Evolutionary conservation across 1,140 invertebrate genomes (phyloP), one percentile per base, ranked within the genome.

Genomic region (Gryon sp.): DNA sequence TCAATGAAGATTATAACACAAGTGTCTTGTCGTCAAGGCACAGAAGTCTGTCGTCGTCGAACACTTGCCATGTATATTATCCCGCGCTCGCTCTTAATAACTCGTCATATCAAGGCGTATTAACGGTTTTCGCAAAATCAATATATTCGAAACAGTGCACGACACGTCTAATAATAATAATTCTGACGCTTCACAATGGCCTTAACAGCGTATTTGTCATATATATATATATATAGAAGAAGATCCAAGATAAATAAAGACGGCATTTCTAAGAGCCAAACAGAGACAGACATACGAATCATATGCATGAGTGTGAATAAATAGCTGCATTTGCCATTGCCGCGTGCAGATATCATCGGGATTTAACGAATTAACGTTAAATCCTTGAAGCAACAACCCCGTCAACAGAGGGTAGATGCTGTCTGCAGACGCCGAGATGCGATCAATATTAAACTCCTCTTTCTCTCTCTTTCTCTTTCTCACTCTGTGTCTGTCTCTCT

Each of bases 401-500:
- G 83, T 84, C 85, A 86, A 87, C 83, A 86, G 82, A 83, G 84
- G 85, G 84, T 87, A 85, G 84, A 87, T 87, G 87, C 85, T 87
- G 86, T 86, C 85, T 86, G 84, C 84, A 86, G 83, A 82, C 77
- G 80, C 80, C 74, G 84, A 88, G 86, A 87, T 88, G 86, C 87
- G 87, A 88, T 88, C 87, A 88, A 88, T 88, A 88, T 88, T 85
- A 84, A 74, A 80, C 82, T 77, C 81, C 76, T 78, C 79, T 66
- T 20, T 14, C 36, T 55, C 36, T 46, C 22, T 28, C 53, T 66
- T 36, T 52, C 52, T 28, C 22, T 41, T 57, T 24, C 53, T 28
- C 11, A 32, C 40, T 36, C 57, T 15, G 32, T 36, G 5, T 18
- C 30, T 48, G n/a, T n/a, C n/a, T n/a, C n/a, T n/a, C n/a, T n/a